phyloP scores from a whole-genome alignment of 2,113 vertebrate genomes.

The Apodemus speciosus region DNA sequence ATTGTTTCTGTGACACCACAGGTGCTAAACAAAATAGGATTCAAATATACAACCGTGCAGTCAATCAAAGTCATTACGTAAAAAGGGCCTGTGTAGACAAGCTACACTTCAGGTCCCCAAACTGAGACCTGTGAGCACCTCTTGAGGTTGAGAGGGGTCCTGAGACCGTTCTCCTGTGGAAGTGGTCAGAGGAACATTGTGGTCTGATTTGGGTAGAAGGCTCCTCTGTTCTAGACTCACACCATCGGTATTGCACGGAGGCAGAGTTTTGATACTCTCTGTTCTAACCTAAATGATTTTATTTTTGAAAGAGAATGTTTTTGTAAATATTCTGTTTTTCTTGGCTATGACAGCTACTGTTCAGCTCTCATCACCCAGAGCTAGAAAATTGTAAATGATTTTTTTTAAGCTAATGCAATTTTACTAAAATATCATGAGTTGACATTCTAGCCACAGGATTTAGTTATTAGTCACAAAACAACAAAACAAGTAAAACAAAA shows the following conservation, averaged over 20 bases:
- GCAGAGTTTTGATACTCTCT: not conserved
- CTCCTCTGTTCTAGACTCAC: not conserved
- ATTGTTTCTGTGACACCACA: not conserved
- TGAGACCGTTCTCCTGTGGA: not conserved
- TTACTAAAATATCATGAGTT: not conserved
- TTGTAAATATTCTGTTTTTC: not conserved
- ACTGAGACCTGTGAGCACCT: not conserved
- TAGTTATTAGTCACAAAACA: not conserved
- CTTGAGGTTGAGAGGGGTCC: not conserved
- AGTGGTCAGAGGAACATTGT: not conserved
- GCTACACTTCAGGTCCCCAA: not conserved
- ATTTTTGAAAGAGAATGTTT: not conserved
- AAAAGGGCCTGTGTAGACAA: slow-evolving; percentile 8
- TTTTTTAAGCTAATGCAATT: not conserved
- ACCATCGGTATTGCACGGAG: not conserved
- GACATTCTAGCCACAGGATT: not conserved
- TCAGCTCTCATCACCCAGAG: not conserved
- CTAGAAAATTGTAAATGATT: not conserved
- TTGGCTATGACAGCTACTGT: not conserved
- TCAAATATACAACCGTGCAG: not conserved
- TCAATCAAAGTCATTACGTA: not conserved
- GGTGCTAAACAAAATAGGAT: not conserved
- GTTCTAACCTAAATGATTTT: not conserved
- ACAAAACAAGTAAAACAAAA: not conserved
- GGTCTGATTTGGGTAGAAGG: not conserved